Percentiles rank a stretch among this genome's conserved stretches.
phyloP scores from a whole-genome alignment of 2,888 invertebrate genomes.

The Ganaspis brasiliensis region DNA sequence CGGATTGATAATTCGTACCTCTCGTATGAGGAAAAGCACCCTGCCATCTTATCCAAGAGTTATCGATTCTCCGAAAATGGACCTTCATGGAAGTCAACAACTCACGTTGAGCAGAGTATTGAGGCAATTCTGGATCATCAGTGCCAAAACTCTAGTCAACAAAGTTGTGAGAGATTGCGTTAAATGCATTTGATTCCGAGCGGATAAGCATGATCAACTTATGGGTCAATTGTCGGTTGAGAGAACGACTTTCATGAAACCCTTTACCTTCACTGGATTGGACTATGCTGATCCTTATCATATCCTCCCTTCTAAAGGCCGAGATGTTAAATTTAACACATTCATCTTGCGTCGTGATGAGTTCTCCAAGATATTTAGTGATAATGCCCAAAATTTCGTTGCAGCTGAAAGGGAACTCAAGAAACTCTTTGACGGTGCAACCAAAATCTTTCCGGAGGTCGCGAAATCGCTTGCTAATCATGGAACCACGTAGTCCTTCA shows the following conservation, averaged over 20 bases:
- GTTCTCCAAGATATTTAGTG: constrained; percentile 45
- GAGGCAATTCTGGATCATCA: constrained; percentile 52
- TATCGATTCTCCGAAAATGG: not conserved
- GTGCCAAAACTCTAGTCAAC: constrained; percentile 22
- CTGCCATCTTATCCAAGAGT: constrained; percentile 14
- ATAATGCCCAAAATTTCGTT: constrained; percentile 57
- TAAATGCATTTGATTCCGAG: not conserved
- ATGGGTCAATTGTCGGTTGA: not conserved
- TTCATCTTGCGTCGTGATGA: constrained; percentile 49
- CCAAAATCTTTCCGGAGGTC: not conserved
- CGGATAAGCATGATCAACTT: not conserved
- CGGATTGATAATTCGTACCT: no score
- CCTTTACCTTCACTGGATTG: not conserved
- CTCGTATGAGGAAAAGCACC: not conserved
- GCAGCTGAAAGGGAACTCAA: constrained; percentile 53
- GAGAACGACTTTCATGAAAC: not conserved
- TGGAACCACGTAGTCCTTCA: not conserved
- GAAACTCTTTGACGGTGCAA: constrained; percentile 36
- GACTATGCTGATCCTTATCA: not conserved
- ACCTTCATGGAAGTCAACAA: constrained; percentile 53
- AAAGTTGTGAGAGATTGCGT: no score
- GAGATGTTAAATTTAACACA: constrained; percentile 32
- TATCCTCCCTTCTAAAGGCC: not conserved
- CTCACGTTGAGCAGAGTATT: no score
- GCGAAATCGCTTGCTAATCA: not conserved